Evolutionary conservation across 2,797 vertebrate species (phyloP).

Genomic region (Tadarida brasiliensis): DNA sequence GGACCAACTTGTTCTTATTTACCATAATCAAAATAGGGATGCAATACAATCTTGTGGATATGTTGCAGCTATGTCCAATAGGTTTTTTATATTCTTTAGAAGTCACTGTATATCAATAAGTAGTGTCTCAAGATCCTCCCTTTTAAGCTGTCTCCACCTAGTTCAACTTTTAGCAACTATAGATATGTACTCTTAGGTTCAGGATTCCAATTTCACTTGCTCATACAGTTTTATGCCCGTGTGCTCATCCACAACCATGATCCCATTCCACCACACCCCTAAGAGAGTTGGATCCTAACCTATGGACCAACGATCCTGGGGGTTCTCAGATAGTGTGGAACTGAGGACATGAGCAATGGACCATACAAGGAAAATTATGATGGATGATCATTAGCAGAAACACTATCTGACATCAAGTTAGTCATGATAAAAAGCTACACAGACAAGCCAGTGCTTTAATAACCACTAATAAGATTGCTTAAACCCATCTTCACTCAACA

Average conservation of each 20-base stretch:
- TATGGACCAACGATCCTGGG: neutral
- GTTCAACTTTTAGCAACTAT: neutral
- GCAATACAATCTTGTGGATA: neutral
- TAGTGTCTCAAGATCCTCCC: neutral
- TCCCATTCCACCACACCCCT: neutral
- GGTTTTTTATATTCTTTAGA: neutral
- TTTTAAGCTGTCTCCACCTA: neutral
- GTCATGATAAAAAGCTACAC: neutral
- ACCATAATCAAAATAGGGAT: neutral
- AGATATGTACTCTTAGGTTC: neutral
- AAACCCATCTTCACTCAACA: neutral
- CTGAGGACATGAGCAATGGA: neutral
- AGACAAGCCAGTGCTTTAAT: neutral
- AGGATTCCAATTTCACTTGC: neutral
- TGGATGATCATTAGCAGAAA: neutral
- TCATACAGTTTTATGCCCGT: neutral
- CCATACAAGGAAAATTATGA: neutral
- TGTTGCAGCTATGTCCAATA: neutral
- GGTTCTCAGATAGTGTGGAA: neutral
- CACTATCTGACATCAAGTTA: neutral
- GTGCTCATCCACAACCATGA: neutral
- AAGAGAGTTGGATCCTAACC: neutral
- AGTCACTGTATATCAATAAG: neutral
- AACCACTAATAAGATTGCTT: neutral
- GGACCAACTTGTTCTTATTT: neutral